Evolutionary conservation across 2,888 invertebrate genomes (phyloP).

Genomic region (Heliconius sara): DNA sequence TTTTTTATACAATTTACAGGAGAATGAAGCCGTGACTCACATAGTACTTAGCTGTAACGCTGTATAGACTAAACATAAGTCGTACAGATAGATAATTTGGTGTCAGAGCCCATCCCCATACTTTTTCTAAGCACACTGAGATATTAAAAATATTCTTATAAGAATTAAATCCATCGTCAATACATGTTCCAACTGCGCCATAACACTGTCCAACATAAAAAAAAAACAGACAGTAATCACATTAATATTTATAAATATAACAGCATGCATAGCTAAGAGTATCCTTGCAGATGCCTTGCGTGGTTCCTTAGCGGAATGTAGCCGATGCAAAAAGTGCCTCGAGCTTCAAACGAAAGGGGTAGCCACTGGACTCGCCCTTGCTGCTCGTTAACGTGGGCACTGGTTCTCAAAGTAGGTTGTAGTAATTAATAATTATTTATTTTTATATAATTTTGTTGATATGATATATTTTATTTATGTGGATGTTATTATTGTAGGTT

Average conservation of each 20-base stretch:
- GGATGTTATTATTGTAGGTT: not conserved
- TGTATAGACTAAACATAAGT: too few species aligned
- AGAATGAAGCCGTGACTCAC: not conserved
- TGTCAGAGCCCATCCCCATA: too few species aligned
- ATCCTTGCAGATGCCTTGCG: slow-evolving; percentile 58
- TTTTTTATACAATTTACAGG: not conserved
- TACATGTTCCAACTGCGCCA: not conserved
- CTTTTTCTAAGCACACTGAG: not conserved
- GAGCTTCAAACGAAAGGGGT: slow-evolving; percentile 74
- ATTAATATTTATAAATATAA: slow-evolving; percentile 4
- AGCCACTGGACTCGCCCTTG: slow-evolving; percentile 62
- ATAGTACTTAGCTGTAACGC: too few species aligned
- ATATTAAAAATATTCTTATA: not conserved
- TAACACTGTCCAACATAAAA: not conserved
- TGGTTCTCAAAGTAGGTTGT: slow-evolving; percentile 57
- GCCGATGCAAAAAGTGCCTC: slow-evolving; percentile 74
- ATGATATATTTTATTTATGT: not conserved
- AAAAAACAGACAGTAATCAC: slow-evolving; percentile 9
- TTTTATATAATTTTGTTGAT: not conserved
- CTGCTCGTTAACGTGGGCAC: slow-evolving; percentile 65
- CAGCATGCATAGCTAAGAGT: slow-evolving; percentile 29
- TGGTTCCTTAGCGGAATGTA: slow-evolving; percentile 74
- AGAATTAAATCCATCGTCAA: not conserved
- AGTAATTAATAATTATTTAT: slow-evolving; percentile 6
- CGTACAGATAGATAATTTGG: too few species aligned